These are phyloP conservation scores for Agriopis aurantiaria DNA, from an alignment of 2,888 invertebrate genomes.

Conservation along the genomic window DNA sequence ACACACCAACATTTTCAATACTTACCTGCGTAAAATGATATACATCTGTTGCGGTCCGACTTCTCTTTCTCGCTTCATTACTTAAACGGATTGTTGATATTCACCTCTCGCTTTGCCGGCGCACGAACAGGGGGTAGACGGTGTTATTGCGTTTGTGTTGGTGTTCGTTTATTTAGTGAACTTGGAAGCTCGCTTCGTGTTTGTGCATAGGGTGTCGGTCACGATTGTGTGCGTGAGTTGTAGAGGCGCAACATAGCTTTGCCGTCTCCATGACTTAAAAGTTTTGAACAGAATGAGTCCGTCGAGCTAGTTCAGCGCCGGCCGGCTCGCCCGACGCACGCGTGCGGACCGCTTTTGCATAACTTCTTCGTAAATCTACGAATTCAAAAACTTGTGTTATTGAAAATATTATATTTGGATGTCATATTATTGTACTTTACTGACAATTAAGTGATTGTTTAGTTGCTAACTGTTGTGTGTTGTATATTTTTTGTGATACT, in stretches of 20 bases:
- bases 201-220: slow-evolving; percentile 82
- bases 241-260: slow-evolving; percentile 86
- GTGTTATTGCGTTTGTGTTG: slow-evolving; percentile 82
- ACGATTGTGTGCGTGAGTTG: slow-evolving; percentile 80
- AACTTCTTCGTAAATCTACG: slow-evolving; percentile 81
- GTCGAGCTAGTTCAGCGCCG: slow-evolving; percentile 82
- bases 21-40: slow-evolving; percentile 86
- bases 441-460: slow-evolving; percentile 67
- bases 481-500: slow-evolving; percentile 83
- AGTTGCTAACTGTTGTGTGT: slow-evolving; percentile 62
- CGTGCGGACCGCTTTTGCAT: slow-evolving; percentile 62
- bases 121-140: slow-evolving; percentile 85
- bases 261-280: slow-evolving; percentile 87
- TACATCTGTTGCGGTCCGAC: slow-evolving; percentile 82
- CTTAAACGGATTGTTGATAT: slow-evolving; percentile 83
- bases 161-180: slow-evolving; percentile 87
- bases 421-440: slow-evolving; percentile 53
- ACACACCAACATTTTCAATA: slow-evolving; percentile 84
- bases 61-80: slow-evolving; percentile 69
- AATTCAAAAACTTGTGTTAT: slow-evolving; percentile 72
- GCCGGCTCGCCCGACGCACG: slow-evolving; percentile 77
- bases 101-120: slow-evolving; percentile 74
- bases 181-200: slow-evolving; percentile 85
- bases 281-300: slow-evolving; percentile 82
- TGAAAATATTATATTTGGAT: slow-evolving; percentile 54